Conservation (phyloP, 2,797 vertebrate species). For the Phrynocephalus forsythii region DNA sequence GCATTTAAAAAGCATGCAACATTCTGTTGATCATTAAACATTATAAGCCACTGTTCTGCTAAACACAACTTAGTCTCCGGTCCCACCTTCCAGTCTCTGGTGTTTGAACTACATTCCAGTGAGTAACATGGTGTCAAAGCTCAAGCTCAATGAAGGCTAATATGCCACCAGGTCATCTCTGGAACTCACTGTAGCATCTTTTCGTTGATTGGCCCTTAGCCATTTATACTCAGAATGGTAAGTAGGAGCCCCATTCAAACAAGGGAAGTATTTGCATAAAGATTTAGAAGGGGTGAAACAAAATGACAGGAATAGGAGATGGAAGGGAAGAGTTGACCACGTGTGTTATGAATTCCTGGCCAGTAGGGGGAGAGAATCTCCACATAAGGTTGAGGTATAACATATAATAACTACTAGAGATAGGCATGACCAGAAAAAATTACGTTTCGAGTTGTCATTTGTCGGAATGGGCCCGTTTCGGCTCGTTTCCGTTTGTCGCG, state of each 20-base stretch:
- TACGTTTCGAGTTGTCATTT: too few relatives aligned
- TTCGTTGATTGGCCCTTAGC: not conserved
- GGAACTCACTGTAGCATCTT: not conserved
- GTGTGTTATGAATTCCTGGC: too few relatives aligned
- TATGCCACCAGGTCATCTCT: not conserved
- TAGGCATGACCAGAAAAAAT: too few relatives aligned
- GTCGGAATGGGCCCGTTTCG: too few relatives aligned
- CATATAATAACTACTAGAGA: too few relatives aligned
- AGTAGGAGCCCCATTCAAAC: not conserved
- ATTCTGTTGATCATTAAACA: not conserved
- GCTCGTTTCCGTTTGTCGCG: too few relatives aligned
- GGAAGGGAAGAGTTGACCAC: too few relatives aligned
- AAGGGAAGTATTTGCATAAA: not conserved
- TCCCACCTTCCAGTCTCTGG: slow-evolving; percentile 26
- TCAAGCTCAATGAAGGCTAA: not conserved
- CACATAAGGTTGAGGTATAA: too few relatives aligned
- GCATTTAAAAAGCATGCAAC: not conserved
- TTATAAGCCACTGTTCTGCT: not conserved
- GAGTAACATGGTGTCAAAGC: slow-evolving; percentile 32
- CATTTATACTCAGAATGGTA: too few relatives aligned
- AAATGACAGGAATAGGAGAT: too few relatives aligned
- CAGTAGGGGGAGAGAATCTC: too few relatives aligned
- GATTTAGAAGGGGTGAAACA: too few relatives aligned
- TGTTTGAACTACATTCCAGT: slow-evolving; percentile 21
- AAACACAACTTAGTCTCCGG: slow-evolving; percentile 23